Base-by-base conservation (phyloP, 2,797 vertebrate species). In the Phoxinus dragarum region DNA sequence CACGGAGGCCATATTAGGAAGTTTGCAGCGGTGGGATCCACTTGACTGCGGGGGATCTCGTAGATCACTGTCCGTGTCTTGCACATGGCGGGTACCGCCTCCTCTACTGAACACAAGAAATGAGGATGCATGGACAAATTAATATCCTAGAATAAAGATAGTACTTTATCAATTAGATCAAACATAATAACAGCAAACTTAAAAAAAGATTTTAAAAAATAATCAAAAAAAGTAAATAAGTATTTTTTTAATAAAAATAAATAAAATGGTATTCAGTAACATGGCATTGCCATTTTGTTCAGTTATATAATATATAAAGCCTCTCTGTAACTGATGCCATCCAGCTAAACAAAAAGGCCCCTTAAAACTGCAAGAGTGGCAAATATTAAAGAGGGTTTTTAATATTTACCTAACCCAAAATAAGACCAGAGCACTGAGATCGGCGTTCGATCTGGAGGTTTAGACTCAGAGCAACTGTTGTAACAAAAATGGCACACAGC, bases 1-100 rank as follows among this genome's bases (percentile, higher is more conserved):
- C 98, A 99, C 2, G 97, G 96, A 0, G 98, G 98, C 98, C 98
- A 99, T 91, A 99, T 96, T 92, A 99, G 95, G 93, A 99, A 99
- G 94, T 99, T 99, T 90, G 98, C 97, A 0, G 98, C 96, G 16
- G 97, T 97, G 91, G 97, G 93, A 90, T 99, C 98, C 78, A 99
- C 97, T 94, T 97, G 97, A 91, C 97, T 97, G 90, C 98, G 95
- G 88, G 98, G 97, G 91, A 99, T 99, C 96, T 99, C 97, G 0
- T 98, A 98, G 87, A 98, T 96, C 87, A 96, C 95, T 1, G 97
- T 98, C 80, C 97, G 95, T 11, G 97, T 97, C 93, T 97, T 97
- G 89, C 98, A 99, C 90, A 94, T 93, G 0, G 97, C 98, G 0
- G 97, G 97, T 86, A 97, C 90, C 42, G 98, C 98, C 91, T 99